These are phyloP conservation scores for Setophaga kirtlandii DNA, from an alignment of 2,113 vertebrate genomes.

Conservation along the genomic window DNA sequence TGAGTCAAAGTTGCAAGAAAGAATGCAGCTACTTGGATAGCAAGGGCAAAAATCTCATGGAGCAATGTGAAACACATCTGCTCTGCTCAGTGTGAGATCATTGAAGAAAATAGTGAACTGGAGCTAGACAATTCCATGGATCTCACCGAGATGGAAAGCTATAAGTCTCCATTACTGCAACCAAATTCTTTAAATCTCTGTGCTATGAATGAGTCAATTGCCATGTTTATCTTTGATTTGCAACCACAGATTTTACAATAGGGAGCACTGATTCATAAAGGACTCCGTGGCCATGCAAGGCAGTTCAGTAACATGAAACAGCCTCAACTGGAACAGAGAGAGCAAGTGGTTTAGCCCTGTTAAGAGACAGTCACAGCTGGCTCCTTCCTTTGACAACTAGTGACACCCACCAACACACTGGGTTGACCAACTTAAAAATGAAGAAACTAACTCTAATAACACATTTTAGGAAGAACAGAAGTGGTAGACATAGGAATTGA, in stretches of 20 bases:
- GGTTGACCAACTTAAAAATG: background rate
- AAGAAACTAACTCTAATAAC: background rate
- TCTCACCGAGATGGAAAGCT: background rate
- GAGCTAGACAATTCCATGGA: background rate
- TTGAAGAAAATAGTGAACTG: background rate
- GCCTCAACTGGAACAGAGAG: background rate
- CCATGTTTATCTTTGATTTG: background rate
- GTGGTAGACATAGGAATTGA: background rate
- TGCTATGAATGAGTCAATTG: background rate
- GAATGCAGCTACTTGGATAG: background rate
- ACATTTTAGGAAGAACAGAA: background rate
- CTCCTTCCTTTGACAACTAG: background rate
- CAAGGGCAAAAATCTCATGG: background rate
- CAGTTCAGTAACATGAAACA: background rate
- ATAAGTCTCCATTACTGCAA: background rate
- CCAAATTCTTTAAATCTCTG: background rate
- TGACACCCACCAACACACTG: background rate
- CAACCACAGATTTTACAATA: background rate
- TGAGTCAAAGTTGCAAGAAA: background rate
- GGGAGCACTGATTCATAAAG: background rate
- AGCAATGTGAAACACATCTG: background rate
- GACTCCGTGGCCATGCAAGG: background rate
- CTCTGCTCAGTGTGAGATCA: background rate
- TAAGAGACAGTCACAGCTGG: background rate
- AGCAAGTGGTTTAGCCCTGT: background rate